These are phyloP conservation scores for Hemicrepidius hirtus DNA, from an alignment of 2,888 invertebrate genomes.

Conservation along the genomic window DNA sequence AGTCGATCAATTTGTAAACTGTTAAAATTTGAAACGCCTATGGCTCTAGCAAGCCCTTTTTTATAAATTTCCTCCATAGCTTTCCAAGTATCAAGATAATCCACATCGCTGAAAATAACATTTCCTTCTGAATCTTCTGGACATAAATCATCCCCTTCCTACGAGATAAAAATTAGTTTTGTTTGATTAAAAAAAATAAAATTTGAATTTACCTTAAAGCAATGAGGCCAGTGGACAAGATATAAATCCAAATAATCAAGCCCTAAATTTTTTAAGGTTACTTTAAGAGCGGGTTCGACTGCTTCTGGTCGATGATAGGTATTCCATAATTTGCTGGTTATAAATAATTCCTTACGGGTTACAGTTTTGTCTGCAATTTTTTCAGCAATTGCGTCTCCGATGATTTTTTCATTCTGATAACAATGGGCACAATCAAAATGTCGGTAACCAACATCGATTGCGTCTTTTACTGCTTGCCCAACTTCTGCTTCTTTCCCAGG, in stretches of 20 bases:
- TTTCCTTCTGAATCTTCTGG: slow-evolving; percentile 75
- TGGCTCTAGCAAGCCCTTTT: slow-evolving; percentile 80
- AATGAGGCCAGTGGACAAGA: slow-evolving; percentile 94
- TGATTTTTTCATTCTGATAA: slow-evolving; percentile 83
- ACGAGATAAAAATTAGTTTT: no score
- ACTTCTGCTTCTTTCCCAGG: slow-evolving; percentile 73
- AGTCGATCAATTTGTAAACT: slow-evolving; percentile 82
- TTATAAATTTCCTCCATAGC: slow-evolving; percentile 83
- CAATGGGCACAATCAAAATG: slow-evolving; percentile 84
- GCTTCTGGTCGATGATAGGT: slow-evolving; percentile 88
- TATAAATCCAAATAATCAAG: slow-evolving; percentile 90
- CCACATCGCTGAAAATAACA: slow-evolving; percentile 73
- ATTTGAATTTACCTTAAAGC: slow-evolving; percentile 70
- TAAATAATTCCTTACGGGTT: slow-evolving; percentile 81
- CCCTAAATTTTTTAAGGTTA: slow-evolving; percentile 81
- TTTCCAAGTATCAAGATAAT: slow-evolving; percentile 84
- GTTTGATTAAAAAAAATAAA: no score
- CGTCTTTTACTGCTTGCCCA: slow-evolving; percentile 80
- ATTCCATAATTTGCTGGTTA: slow-evolving; percentile 84
- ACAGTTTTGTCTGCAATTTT: slow-evolving; percentile 80
- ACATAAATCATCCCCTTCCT: slow-evolving; percentile 80
- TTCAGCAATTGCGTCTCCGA: slow-evolving; percentile 78
- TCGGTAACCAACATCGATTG: slow-evolving; percentile 85
- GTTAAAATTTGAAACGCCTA: slow-evolving; percentile 91
- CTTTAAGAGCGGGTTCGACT: slow-evolving; percentile 81